Percentiles rank a stretch among this genome's conserved stretches.
Conservation (phyloP, 2,888 invertebrate genomes). For the Miltochrista miniata region DNA sequence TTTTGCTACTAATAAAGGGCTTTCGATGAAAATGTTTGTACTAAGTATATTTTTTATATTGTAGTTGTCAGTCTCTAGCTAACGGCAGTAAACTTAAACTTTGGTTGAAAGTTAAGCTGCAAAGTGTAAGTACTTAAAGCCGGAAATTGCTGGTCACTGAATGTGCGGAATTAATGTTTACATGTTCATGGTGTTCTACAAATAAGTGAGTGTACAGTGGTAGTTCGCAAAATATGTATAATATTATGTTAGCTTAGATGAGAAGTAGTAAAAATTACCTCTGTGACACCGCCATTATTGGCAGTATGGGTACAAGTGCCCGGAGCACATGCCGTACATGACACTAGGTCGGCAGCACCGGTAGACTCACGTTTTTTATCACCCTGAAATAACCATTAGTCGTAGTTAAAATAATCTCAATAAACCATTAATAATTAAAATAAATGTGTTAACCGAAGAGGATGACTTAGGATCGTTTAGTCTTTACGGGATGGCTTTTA, state of each 20-base stretch:
- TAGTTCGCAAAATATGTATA: constrained; percentile 31
- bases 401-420: background rate
- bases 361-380: constrained; percentile 93
- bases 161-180: constrained; percentile 10
- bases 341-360: constrained; percentile 91
- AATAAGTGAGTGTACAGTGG: constrained; percentile 17
- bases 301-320: constrained; percentile 94
- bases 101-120: constrained; percentile 1
- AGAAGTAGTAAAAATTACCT: constrained; percentile 82
- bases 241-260: constrained; percentile 30
- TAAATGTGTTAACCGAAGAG: background rate
- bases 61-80: too few species aligned
- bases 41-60: too few species aligned
- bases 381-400: constrained; percentile 80
- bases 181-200: constrained; percentile 14
- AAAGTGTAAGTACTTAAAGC: too few species aligned
- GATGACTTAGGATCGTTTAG: too few species aligned
- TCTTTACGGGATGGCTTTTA: too few species aligned
- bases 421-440: background rate
- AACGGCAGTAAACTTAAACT: too few species aligned
- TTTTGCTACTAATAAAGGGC: too few species aligned
- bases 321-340: constrained; percentile 92
- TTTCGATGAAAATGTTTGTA: too few species aligned
- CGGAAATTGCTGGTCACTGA: background rate
- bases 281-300: constrained; percentile 93